These are phyloP conservation scores for Cydia splendana DNA, from an alignment of 1,140 invertebrate genomes.

Conservation along the genomic window DNA sequence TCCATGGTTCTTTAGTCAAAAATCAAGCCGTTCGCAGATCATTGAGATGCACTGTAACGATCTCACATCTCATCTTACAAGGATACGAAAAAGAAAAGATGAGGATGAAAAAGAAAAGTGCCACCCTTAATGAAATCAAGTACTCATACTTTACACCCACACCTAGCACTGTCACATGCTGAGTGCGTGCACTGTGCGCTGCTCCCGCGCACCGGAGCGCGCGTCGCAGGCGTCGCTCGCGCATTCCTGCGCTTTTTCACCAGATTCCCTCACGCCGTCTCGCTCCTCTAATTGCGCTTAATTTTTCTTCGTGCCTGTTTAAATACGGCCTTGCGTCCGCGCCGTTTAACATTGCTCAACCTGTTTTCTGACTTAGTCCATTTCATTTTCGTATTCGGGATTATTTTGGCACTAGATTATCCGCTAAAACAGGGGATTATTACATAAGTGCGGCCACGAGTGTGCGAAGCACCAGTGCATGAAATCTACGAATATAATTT, in stretches of 20 bases:
- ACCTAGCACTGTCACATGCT: background rate
- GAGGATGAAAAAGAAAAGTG: too few species aligned
- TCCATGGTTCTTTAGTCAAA: too few species aligned
- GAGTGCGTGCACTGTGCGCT: background rate
- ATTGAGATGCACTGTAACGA: too few species aligned
- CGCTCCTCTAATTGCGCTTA: conserved; percentile 65
- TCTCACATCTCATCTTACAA: too few species aligned
- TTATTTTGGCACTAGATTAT: background rate
- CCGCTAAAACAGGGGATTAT: too few species aligned
- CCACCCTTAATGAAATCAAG: too few species aligned
- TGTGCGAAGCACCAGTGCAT: too few species aligned
- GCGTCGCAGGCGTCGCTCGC: conserved; percentile 53
- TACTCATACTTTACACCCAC: background rate
- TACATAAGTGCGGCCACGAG: too few species aligned
- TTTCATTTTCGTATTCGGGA: background rate
- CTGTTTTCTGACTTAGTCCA: conserved; percentile 19
- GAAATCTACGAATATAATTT: background rate
- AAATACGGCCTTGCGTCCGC: conserved; percentile 48
- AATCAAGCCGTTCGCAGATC: too few species aligned
- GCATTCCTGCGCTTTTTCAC: conserved; percentile 66
- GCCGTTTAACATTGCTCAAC: conserved; percentile 46
- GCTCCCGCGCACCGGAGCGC: conserved; percentile 54
- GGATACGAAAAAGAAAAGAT: too few species aligned
- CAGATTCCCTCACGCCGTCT: conserved; percentile 63
- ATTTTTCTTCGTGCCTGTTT: conserved; percentile 70